Base-by-base conservation (phyloP, 92 coral and sea anemone species). In the Epizoanthus ramosus region DNA sequence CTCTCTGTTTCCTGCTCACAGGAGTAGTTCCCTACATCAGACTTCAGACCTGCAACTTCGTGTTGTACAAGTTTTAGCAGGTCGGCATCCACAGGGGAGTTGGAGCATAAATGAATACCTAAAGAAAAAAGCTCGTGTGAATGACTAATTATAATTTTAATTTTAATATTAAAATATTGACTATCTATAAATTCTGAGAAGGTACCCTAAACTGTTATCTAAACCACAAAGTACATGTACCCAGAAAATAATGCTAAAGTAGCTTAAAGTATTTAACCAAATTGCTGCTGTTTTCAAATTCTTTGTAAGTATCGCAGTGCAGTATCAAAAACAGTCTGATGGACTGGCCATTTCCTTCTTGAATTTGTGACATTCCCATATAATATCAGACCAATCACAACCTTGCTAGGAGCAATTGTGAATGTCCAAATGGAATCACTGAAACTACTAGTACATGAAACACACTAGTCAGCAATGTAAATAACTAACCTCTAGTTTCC, bases 401-500 rank as follows among this genome's bases (percentile, higher is more conserved):
- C 3, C 43, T 37, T 37, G 43, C 6, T 37, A 37, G 3, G 43
- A n/a, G 6, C 3, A 37, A 37, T 37, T 2, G 4, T 3, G 17
- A 43, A 31, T 8, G 1, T 28, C 17, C 8, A 33, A 68, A 5
- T 28, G 17, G 17, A 33, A 19, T 18, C 1, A 63, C 15, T 63
- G 22, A 39, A 31, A 7, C 3, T 5, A 50, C 52, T 28, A 18
- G 52, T 73, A 21, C 24, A 9, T 5, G 25, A 37, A 37, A 37
- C 4, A 1, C 39, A 35, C 39, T 35, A 4, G 39, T 35, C 39
- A 70, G 14, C 23, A 23, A 54, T 47, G 1, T 14, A 53, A 52
- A n/a, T 1, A 21, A 19, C 79, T 24, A 57, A 86, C 89, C 89
- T 80, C 80, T 86, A 43, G 68, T n/a, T 50, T 79, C 54, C 89